Conservation (phyloP, 2,113 vertebrate species). For the Microtus richardsoni region DNA sequence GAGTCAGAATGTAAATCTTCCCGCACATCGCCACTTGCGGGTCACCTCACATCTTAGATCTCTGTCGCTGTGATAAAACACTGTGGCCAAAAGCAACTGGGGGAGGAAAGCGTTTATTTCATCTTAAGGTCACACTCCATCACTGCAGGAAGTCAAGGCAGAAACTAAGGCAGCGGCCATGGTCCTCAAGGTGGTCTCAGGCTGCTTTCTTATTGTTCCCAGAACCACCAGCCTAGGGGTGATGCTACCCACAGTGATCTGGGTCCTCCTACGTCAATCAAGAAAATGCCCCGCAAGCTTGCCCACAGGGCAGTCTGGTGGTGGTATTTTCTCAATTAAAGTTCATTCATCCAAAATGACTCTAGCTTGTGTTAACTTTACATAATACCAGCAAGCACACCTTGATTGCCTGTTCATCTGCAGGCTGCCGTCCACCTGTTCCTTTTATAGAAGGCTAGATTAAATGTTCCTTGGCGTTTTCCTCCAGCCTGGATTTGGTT, state of each 20-base stretch:
- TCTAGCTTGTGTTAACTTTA: background rate
- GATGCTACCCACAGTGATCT: background rate
- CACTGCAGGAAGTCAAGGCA: no score
- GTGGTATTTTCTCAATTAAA: background rate
- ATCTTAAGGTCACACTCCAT: no score
- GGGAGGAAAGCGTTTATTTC: no score
- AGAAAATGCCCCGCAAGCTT: background rate
- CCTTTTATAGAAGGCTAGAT: background rate
- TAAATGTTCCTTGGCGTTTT: background rate
- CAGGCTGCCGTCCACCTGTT: background rate
- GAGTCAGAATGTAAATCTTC: background rate
- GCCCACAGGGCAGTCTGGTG: background rate
- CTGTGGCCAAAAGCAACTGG: no score
- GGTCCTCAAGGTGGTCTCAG: background rate
- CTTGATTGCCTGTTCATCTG: background rate
- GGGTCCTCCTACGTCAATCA: background rate
- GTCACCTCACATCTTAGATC: background rate
- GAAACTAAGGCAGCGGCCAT: no score
- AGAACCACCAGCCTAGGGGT: background rate
- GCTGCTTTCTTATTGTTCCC: background rate
- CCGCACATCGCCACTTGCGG: accelerated
- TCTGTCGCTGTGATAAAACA: background rate
- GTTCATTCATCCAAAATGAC: background rate
- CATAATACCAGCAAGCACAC: background rate
- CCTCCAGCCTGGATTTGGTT: background rate